A percentile compares a stretch with the other conserved stretches of the same genome.
These are phyloP conservation scores for Stictonetta naevosa DNA, from an alignment of 2,113 vertebrate genomes.

Conservation along the genomic window DNA sequence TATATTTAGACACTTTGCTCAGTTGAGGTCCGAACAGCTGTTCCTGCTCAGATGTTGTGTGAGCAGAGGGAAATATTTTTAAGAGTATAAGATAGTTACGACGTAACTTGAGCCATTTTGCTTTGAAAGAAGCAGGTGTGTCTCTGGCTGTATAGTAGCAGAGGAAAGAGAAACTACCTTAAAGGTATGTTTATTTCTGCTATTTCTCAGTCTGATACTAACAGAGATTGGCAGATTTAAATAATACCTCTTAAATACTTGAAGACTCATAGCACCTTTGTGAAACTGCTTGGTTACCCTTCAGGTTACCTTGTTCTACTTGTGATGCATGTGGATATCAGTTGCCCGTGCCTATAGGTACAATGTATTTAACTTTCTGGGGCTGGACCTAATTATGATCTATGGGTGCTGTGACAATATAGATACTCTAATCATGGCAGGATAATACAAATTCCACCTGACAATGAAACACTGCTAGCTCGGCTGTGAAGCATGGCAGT, in stretches of 20 bases:
- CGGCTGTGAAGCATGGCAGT: background rate
- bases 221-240: background rate
- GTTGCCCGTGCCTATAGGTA: background rate
- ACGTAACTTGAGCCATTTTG: background rate
- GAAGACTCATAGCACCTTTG: background rate
- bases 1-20: slow-evolving; percentile 5
- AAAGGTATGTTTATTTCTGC: background rate
- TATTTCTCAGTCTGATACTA: background rate
- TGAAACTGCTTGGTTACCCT: background rate
- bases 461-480: background rate
- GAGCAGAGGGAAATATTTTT: slow-evolving; percentile 16
- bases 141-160: background rate
- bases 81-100: background rate
- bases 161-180: background rate
- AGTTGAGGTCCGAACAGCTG: background rate
- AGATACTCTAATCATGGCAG: background rate
- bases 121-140: background rate
- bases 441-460: background rate
- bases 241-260: background rate
- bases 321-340: background rate
- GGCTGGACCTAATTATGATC: background rate
- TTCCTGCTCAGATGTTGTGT: background rate
- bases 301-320: background rate
- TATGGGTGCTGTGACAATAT: background rate
- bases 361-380: background rate